Evolutionary conservation across 1,140 invertebrate genomes (phyloP), one percentile per base, ranked within the genome.

Genomic region (Apis dorsata): DNA sequence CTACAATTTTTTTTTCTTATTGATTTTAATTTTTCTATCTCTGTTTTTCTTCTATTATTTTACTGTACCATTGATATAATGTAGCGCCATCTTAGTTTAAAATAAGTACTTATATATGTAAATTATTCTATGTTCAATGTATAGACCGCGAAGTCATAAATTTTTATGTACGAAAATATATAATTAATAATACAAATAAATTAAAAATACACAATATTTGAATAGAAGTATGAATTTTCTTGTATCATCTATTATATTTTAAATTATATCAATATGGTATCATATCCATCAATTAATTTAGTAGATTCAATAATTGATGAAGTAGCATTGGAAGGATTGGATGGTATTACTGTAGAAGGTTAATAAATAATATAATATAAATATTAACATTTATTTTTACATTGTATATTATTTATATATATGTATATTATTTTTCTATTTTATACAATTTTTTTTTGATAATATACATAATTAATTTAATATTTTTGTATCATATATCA

Each of bases 301-400:
- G 85, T 91, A 17, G 92, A 93, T 80, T 79, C 83, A 49, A 69
- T 95, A 9, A 91, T 95, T 68, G 97, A 98, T 90, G 97, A 98
- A 94, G 95, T 98, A 86, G 96, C 96, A 8, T 93, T 98, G 8
- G 97, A 98, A 94, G 97, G 97, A 5, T 92, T 98, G 44, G 97
- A 98, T 93, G 97, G 97, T 62, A 97, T 97, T 65, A 97, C 97
- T 68, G 87, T 97, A 63, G 94, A 96, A 94, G 95, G 96, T 96
- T 88, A 91, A 77, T 44, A 44, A 44, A 44, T 44, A 44, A 44
- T 7, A 44, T 44, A 44, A 44, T 85, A 7, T 65, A 75, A 66
- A 66, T 51, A 79, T 83, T 68, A 66, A 55, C 55, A 34, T 24
- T 21, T 59, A 60, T 57, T 19, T 21, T 13, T 24, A 68, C n/a